These are phyloP conservation scores for Tragelaphus buxtoni DNA, from an alignment of 2,113 vertebrate species.

Conservation along the genomic window DNA sequence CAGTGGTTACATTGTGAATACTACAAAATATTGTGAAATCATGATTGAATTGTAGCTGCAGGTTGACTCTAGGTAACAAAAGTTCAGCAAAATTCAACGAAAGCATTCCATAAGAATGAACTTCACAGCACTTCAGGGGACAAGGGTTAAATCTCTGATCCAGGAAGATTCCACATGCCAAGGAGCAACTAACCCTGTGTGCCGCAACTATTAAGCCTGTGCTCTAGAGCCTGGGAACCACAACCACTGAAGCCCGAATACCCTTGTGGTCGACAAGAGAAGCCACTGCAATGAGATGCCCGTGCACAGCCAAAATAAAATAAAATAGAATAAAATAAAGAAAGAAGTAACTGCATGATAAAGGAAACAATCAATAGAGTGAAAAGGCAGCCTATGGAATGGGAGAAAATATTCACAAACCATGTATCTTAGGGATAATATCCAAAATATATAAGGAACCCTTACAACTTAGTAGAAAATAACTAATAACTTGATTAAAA, in stretches of 20 bases:
- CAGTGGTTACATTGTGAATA: background rate
- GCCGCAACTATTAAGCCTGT: background rate
- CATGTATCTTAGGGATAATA: background rate
- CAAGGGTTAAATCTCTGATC: background rate
- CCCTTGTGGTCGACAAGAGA: background rate
- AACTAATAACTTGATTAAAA: background rate
- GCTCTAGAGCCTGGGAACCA: background rate
- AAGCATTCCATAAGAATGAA: background rate
- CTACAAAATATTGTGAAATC: background rate
- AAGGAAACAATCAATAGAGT: background rate
- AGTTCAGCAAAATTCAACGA: background rate
- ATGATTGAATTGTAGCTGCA: background rate
- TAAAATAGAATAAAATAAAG: background rate
- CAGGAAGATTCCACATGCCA: background rate
- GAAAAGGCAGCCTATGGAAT: background rate
- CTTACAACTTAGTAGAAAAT: background rate
- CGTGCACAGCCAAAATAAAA: background rate
- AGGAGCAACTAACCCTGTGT: background rate
- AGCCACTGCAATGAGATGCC: background rate
- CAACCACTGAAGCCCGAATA: background rate
- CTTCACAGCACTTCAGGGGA: background rate
- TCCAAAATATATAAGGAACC: background rate
- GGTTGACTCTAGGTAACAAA: background rate
- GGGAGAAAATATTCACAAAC: background rate
- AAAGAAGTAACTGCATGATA: background rate